phyloP scores from a whole-genome alignment of 2,888 invertebrate genomes.

The Rutpela maculata region DNA sequence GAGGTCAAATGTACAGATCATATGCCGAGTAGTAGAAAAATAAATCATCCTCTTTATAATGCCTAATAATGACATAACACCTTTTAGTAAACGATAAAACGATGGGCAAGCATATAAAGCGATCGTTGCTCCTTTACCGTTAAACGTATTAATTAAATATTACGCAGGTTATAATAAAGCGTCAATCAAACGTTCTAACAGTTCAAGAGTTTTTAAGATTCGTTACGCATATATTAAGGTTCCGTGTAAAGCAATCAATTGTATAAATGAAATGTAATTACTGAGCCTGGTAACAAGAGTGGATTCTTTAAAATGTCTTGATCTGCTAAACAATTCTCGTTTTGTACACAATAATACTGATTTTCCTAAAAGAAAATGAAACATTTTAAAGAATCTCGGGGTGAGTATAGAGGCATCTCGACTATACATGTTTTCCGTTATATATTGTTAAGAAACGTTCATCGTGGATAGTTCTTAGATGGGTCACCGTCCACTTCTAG shows the following conservation, averaged over 20 bases:
- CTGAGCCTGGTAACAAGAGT: no score
- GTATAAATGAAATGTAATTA: neutral
- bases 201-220: neutral
- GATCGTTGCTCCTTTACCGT: conserved; percentile 25
- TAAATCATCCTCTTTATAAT: neutral
- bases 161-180: neutral
- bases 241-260: neutral
- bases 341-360: no score
- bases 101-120: conserved; percentile 14
- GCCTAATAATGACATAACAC: conserved; percentile 1
- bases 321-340: no score
- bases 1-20: conserved; percentile 8
- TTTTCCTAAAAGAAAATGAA: no score
- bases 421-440: no score
- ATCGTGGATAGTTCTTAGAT: no score
- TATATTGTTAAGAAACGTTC: no score
- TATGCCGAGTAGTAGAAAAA: conserved; percentile 3
- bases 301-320: no score
- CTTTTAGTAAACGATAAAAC: conserved; percentile 5
- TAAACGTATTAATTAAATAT: neutral
- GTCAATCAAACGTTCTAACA: neutral
- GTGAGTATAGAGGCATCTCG: no score
- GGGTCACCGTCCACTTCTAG: no score
- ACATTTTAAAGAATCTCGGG: no score
- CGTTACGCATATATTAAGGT: neutral